phyloP scores from a whole-genome alignment of 2,113 vertebrate species.

The Zosterops lateralis region DNA sequence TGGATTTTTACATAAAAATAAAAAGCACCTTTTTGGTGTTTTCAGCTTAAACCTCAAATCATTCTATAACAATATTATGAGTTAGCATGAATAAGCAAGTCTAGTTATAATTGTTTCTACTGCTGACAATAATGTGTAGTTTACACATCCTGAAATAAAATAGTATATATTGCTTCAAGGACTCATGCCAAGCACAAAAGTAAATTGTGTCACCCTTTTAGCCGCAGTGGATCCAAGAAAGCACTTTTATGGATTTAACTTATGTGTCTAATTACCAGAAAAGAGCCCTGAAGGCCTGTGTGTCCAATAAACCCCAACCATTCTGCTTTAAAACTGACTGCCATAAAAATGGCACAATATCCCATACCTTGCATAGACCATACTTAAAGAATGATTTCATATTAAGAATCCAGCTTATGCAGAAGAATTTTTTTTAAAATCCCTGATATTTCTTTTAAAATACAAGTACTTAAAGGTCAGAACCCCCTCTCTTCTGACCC shows the following conservation, averaged over 20 bases:
- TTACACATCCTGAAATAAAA: conserved; percentile 37
- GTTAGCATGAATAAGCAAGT: neutral
- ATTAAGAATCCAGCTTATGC: neutral
- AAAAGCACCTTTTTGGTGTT: neutral
- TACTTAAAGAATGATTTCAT: neutral
- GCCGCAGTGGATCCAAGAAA: neutral
- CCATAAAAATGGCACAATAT: neutral
- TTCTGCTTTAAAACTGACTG: neutral
- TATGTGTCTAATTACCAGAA: conserved; percentile 24
- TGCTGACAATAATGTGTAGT: neutral
- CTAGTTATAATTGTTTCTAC: conserved; percentile 10
- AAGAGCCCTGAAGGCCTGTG: neutral
- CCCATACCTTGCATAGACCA: neutral
- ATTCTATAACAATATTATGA: neutral
- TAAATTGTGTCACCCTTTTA: conserved; percentile 16
- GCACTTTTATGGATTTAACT: conserved; percentile 26
- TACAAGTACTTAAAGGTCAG: neutral
- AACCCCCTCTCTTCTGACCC: neutral
- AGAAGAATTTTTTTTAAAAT: neutral
- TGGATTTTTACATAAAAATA: neutral
- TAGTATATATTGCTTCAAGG: neutral
- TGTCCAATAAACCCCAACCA: conserved; percentile 13
- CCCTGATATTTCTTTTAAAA: neutral
- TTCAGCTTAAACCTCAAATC: neutral
- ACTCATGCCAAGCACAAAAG: conserved; percentile 10